These are phyloP conservation scores for Timema cristinae DNA, from an alignment of 2,888 invertebrate genomes.

Conservation along the genomic window DNA sequence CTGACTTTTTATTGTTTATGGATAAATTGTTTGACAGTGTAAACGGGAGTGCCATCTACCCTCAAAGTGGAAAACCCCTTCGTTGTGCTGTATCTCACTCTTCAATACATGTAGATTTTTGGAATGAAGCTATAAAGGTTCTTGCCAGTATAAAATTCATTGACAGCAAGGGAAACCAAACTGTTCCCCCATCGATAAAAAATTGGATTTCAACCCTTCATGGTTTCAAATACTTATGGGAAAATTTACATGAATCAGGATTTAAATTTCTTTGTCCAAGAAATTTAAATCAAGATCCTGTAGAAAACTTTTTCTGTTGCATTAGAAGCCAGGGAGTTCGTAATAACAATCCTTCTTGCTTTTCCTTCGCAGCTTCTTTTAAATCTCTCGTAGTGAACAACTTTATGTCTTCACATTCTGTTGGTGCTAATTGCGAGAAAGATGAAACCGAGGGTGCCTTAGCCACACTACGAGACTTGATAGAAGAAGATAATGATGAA, in stretches of 20 bases:
- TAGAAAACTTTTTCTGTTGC: neutral
- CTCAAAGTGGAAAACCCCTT: constrained; percentile 7
- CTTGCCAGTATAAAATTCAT: constrained; percentile 16
- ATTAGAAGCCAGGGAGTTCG: neutral
- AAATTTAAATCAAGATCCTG: neutral
- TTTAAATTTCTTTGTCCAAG: neutral
- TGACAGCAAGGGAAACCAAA: neutral
- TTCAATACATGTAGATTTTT: constrained; percentile 13
- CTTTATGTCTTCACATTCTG: neutral
- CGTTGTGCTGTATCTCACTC: neutral
- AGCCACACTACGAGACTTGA: neutral
- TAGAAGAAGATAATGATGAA: neutral
- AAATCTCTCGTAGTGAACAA: constrained; percentile 13
- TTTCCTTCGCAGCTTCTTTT: neutral
- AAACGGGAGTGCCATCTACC: neutral
- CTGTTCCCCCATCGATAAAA: neutral
- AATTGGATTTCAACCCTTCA: neutral
- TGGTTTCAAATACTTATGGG: neutral
- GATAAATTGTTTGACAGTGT: neutral
- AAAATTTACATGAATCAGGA: neutral
- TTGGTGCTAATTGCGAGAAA: neutral
- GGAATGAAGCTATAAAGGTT: constrained; percentile 14
- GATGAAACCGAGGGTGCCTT: neutral
- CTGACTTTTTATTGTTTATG: neutral
- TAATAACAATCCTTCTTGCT: constrained; percentile 7